These are phyloP conservation scores for Suncus etruscus DNA, from an alignment of 2,113 vertebrate species.

Conservation along the genomic window DNA sequence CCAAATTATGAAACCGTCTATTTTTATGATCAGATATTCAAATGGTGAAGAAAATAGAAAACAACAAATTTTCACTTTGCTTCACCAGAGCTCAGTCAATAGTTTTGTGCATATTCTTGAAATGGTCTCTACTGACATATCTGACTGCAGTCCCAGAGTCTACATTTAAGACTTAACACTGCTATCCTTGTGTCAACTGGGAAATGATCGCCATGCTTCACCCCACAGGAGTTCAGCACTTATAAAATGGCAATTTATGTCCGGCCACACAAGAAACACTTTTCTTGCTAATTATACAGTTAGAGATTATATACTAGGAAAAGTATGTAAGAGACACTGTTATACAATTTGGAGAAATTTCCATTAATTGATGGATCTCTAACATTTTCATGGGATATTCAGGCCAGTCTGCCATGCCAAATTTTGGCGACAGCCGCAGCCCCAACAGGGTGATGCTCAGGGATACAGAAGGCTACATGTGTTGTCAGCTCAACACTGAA, in stretches of 20 bases:
- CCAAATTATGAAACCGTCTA: constrained; percentile 46
- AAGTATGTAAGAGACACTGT: no score
- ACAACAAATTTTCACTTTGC: neutral
- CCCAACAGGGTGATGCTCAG: neutral
- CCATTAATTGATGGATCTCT: no score
- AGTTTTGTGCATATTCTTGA: neutral
- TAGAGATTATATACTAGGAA: no score
- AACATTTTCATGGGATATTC: no score
- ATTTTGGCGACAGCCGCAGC: constrained; percentile 31
- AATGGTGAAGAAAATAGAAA: constrained; percentile 49
- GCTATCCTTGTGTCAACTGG: constrained; percentile 15
- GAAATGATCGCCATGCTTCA: neutral
- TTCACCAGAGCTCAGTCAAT: neutral
- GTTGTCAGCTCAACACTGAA: neutral
- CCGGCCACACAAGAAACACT: no score
- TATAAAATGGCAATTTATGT: neutral
- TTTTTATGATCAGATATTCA: constrained; percentile 44
- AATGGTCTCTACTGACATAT: neutral
- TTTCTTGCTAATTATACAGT: no score
- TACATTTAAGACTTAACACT: neutral
- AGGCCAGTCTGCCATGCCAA: no score
- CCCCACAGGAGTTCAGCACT: neutral
- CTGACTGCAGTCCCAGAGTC: no score
- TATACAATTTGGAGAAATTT: no score
- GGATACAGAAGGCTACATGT: constrained; percentile 16